phyloP scores from a whole-genome alignment of 2,797 vertebrate genomes.

The Holocentrus rufus region DNA sequence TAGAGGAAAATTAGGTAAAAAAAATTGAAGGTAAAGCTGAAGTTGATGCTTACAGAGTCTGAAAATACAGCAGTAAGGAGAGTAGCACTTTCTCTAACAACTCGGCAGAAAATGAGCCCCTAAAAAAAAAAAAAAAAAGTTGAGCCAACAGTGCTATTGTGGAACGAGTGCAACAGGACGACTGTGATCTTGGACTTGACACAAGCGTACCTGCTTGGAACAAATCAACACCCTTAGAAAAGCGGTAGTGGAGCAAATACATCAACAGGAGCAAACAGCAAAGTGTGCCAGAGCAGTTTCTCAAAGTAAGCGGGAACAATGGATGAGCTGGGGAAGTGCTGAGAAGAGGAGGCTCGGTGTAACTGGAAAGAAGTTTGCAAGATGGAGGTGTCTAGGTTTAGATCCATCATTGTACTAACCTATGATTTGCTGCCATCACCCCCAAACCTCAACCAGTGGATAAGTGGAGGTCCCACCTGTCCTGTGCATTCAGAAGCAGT shows the following conservation, averaged over 20 bases:
- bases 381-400: slow-evolving; percentile 17
- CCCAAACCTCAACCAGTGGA: background rate
- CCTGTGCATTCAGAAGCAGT: background rate
- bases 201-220: slow-evolving; percentile 15
- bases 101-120: slow-evolving; percentile 5
- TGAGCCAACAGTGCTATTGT: slow-evolving; percentile 16
- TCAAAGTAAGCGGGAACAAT: background rate
- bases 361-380: background rate
- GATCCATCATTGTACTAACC: background rate
- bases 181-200: background rate
- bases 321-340: slow-evolving; percentile 12
- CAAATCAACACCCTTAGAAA: slow-evolving; percentile 24
- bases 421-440: slow-evolving; percentile 1
- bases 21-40: too few species aligned
- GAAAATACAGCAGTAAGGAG: too few species aligned
- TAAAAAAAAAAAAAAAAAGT: slow-evolving; percentile 6
- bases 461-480: background rate
- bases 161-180: slow-evolving; percentile 7
- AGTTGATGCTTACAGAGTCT: too few species aligned
- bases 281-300: slow-evolving; percentile 19
- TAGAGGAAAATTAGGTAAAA: too few species aligned
- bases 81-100: too few species aligned
- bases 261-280: slow-evolving; percentile 13
- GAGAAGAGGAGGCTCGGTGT: background rate
- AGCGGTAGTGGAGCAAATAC: slow-evolving; percentile 23